Base-by-base conservation (phyloP, 1,140 invertebrate genomes). In the Coenobita brevimanus region DNA sequence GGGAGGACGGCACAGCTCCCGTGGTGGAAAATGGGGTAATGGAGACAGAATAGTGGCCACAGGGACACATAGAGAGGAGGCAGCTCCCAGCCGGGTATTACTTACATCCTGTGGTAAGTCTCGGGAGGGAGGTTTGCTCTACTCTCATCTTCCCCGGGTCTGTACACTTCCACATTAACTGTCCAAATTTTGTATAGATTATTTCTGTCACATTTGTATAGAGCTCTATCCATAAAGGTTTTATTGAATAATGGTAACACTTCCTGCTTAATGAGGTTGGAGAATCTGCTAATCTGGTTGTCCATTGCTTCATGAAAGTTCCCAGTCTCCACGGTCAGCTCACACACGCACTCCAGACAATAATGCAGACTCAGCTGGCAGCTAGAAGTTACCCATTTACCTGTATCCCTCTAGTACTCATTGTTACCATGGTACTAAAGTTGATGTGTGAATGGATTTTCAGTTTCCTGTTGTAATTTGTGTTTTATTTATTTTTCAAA, bases 161-260 rank as follows among this genome's bases (percentile, higher is more conserved):
- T 78, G 50, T 33, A 73, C 54, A 41, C 27, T 54, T 80, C 76
- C 60, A 80, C 85, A 36, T 24, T 87, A 38, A 87, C 85, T 87
- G 85, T 87, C 85, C 85, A 80, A 87, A 80, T 87, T 87, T 87
- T 87, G 85, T 87, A 87, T 67, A 87, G 85, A 87, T 46, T 71
- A 69, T 36, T 71, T 33, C 38, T 50, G 17, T 73, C 38, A 75
- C 85, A 81, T 87, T 87, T 87, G 79, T 87, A 76, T 87, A 87
- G 67, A 81, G 85, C 62, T 71, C 67, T 60, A 80, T 73, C 67
- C 50, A 73, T 69, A 71, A 81, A 21, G 46, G 67, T 38, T 75
- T 41, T 60, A 57, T 76, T 33, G 60, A 46, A 43, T 62, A 79
- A 76, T 30, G 33, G 60, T 30, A 46, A 85, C 41, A 85, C 38